Evolutionary conservation across 1,140 invertebrate species (phyloP).

Genomic region (Panulirus ornatus): DNA sequence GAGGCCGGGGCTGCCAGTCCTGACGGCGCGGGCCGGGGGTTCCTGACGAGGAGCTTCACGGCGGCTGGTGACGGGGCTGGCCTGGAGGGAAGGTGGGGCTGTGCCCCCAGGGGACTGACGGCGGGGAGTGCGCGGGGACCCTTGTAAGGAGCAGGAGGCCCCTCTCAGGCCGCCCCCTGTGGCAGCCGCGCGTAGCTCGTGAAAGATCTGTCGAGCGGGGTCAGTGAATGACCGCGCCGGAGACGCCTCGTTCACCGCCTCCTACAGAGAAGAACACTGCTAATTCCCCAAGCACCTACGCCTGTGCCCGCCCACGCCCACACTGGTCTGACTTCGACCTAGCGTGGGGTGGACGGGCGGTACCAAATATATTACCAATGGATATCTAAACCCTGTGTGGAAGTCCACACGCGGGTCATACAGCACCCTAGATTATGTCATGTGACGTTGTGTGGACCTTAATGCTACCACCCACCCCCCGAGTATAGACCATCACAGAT

Average conservation of each 20-base stretch:
- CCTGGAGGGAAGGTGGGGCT: conserved; percentile 62
- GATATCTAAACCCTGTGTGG: no score
- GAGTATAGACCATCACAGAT: not conserved
- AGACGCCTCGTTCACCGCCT: conserved; percentile 52
- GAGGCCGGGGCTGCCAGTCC: not conserved
- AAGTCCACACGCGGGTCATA: no score
- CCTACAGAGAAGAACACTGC: conserved; percentile 64
- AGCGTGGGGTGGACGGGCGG: not conserved
- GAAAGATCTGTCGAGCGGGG: conserved; percentile 69
- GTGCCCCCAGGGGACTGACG: conserved; percentile 58
- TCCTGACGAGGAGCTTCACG: not conserved
- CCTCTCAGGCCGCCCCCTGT: conserved; percentile 28
- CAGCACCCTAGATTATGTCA: no score
- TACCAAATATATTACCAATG: no score
- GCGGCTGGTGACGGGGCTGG: conserved; percentile 47
- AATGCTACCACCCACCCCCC: no score
- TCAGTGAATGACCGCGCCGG: conserved; percentile 56
- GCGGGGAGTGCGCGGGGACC: conserved; percentile 58
- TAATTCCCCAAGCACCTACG: conserved; percentile 1
- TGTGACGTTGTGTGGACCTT: no score
- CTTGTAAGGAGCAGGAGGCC: conserved; percentile 52
- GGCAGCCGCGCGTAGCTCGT: conserved; percentile 45
- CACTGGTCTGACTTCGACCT: not conserved
- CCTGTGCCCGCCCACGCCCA: not conserved
- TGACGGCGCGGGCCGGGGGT: not conserved